phyloP scores from a whole-genome alignment of 2,797 vertebrate species.

The Falco cherrug region DNA sequence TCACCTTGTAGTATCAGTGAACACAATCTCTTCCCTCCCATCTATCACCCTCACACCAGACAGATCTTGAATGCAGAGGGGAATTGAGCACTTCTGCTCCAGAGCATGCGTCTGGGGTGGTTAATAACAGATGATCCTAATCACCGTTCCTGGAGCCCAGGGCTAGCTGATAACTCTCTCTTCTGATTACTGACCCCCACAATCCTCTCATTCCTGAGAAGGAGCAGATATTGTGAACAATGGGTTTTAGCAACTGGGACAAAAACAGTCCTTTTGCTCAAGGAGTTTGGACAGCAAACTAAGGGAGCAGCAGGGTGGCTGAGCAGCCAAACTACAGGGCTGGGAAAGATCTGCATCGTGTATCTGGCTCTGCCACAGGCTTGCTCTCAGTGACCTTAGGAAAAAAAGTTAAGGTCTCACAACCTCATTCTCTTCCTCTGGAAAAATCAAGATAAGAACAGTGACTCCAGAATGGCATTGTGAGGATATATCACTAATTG shows the following conservation, averaged over 20 bases:
- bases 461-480: neutral
- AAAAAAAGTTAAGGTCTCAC: neutral
- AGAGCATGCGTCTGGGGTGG: neutral
- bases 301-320: neutral
- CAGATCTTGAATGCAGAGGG: neutral
- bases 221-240: conserved; percentile 14
- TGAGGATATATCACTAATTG: neutral
- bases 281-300: conserved; percentile 29
- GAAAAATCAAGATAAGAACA: neutral
- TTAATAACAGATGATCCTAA: conserved; percentile 62
- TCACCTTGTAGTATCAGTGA: conserved; percentile 35
- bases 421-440: neutral
- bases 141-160: conserved; percentile 18
- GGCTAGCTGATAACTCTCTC: conserved; percentile 49
- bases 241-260: conserved; percentile 7
- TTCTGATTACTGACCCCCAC: conserved; percentile 28
- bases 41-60: conserved; percentile 50
- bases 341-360: neutral
- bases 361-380: neutral
- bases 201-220: conserved; percentile 46
- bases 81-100: conserved; percentile 45
- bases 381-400: neutral
- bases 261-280: conserved; percentile 33
- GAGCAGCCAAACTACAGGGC: neutral
- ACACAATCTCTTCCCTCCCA: conserved; percentile 50